These are phyloP conservation scores for Clarias pachynema DNA, from an alignment of 2,797 vertebrate species.

Conservation along the genomic window DNA sequence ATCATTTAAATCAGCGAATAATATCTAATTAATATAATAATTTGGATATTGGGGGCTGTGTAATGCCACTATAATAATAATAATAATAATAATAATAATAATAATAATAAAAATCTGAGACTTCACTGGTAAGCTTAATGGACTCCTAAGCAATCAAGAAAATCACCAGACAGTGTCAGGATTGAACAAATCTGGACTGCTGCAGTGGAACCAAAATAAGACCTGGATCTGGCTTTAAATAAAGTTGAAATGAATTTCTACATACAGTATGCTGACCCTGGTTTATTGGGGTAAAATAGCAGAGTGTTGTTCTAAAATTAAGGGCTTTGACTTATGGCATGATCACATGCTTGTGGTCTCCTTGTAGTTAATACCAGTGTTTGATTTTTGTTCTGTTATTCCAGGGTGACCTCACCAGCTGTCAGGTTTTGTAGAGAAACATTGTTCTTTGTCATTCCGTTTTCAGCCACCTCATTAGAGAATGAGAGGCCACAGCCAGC, in stretches of 20 bases:
- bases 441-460: constrained; percentile 16
- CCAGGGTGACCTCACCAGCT: constrained; percentile 24
- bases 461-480: constrained; percentile 45
- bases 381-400: constrained; percentile 45
- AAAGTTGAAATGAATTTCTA: neutral
- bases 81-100: neutral
- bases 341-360: constrained; percentile 3
- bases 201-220: neutral
- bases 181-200: neutral
- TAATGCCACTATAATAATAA: neutral
- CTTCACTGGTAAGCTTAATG: neutral
- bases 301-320: neutral
- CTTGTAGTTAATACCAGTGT: constrained; percentile 13
- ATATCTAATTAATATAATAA: neutral
- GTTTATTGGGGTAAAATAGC: neutral
- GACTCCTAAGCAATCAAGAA: neutral
- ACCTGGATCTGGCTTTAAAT: neutral
- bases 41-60: neutral
- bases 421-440: constrained; percentile 24
- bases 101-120: neutral
- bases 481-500: constrained; percentile 30
- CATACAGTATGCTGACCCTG: neutral
- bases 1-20: neutral
- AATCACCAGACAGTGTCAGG: neutral
- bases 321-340: constrained; percentile 8